Evolutionary conservation across 2,797 vertebrate species (phyloP).

Genomic region (Rallus crepitans): DNA sequence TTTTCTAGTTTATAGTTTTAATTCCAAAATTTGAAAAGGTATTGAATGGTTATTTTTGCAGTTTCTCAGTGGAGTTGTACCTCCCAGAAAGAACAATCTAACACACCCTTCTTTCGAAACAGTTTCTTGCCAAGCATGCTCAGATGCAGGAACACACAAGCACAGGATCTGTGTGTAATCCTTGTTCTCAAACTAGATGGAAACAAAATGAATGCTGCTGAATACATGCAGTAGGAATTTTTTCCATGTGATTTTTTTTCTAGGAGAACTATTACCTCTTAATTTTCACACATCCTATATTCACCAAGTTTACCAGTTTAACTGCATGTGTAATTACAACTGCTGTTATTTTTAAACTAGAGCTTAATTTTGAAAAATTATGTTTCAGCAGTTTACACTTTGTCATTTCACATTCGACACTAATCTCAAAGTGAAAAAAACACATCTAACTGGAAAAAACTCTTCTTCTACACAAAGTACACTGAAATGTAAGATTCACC

Average conservation of each 20-base stretch:
- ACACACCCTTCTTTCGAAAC: neutral
- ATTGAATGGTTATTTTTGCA: neutral
- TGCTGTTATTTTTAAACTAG: neutral
- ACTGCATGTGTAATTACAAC: neutral
- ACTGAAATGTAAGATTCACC: neutral
- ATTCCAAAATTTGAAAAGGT: neutral
- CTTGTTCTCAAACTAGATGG: neutral
- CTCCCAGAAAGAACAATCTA: neutral
- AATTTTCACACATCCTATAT: neutral
- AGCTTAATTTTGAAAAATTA: neutral
- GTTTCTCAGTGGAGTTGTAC: neutral
- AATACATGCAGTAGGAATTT: neutral
- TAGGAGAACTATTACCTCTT: neutral
- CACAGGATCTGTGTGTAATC: neutral
- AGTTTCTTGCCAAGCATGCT: neutral
- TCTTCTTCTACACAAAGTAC: neutral
- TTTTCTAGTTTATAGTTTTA: neutral
- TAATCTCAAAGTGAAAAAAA: neutral
- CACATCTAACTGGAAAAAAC: neutral
- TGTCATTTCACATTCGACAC: neutral
- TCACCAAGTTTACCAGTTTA: neutral
- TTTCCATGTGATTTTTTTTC: accelerated
- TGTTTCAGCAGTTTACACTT: neutral
- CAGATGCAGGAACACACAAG: neutral
- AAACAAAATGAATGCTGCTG: neutral